A percentile compares a stretch with the other conserved stretches of the same genome.
phyloP scores from a whole-genome alignment of 2,888 invertebrate species.

The Xestia rhomboidea region DNA sequence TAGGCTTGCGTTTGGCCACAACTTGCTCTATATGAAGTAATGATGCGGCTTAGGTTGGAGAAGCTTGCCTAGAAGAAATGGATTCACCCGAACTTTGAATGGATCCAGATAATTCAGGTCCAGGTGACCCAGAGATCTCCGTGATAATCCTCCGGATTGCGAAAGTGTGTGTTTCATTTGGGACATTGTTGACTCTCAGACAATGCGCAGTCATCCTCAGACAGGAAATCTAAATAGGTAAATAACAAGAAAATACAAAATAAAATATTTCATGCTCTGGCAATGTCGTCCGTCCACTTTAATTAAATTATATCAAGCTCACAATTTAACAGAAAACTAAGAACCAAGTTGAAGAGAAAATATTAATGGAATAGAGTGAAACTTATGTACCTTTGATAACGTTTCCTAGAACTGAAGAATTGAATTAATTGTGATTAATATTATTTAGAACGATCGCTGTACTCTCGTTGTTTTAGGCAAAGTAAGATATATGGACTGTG shows the following conservation, averaged over 20 bases:
- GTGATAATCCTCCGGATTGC: not conserved
- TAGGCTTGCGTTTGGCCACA: no score
- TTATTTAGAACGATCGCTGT: not conserved
- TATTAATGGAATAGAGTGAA: constrained; percentile 18
- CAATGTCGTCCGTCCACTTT: not conserved
- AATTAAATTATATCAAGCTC: constrained; percentile 10
- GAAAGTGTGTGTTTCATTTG: not conserved
- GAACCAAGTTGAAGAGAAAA: constrained; percentile 7
- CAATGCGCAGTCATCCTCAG: not conserved
- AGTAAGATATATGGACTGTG: no score
- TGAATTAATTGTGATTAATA: not conserved
- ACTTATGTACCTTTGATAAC: constrained; percentile 16
- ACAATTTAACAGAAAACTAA: constrained; percentile 32
- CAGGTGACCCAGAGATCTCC: no score
- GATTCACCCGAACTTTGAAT: no score
- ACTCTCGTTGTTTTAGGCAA: not conserved
- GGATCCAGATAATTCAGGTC: not conserved
- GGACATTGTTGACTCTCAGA: not conserved
- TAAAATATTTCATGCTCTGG: not conserved
- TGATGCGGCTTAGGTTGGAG: no score
- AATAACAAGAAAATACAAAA: not conserved
- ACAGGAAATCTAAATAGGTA: not conserved
- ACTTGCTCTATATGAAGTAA: no score
- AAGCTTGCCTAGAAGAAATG: no score
- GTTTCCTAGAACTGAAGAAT: constrained; percentile 1